These are phyloP conservation scores for Trichonephila clavipes DNA, from an alignment of 1,140 invertebrate genomes.

Conservation along the genomic window DNA sequence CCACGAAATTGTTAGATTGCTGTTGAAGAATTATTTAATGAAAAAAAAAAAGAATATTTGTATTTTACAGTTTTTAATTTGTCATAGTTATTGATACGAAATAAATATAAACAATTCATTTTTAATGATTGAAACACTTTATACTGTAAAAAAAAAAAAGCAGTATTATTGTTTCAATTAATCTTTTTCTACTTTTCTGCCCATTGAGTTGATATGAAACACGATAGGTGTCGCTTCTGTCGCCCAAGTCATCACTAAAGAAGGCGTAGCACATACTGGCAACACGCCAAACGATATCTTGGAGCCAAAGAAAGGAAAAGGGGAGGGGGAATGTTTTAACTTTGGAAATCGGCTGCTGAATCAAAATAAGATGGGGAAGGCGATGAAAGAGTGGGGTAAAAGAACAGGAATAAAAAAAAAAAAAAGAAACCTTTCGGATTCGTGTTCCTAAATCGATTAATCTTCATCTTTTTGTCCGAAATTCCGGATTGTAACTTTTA, in stretches of 20 bases:
- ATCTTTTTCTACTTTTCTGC: background rate
- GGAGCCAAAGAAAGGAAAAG: background rate
- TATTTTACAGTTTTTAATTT: too few species aligned
- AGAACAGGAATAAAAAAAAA: background rate
- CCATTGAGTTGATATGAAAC: background rate
- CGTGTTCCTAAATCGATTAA: constrained; percentile 58
- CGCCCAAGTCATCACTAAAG: constrained; percentile 46
- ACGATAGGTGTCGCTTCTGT: constrained; percentile 42
- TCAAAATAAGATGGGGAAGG: constrained; percentile 54
- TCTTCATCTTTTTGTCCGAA: constrained; percentile 61
- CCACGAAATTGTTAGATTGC: too few species aligned
- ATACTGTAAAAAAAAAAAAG: background rate
- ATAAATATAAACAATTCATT: too few species aligned
- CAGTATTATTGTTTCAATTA: background rate
- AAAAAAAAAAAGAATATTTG: too few species aligned
- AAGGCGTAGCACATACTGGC: constrained; percentile 2
- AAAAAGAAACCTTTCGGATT: background rate
- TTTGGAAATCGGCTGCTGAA: constrained; percentile 54
- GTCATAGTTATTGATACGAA: too few species aligned
- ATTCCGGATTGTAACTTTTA: constrained; percentile 36
- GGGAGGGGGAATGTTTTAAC: background rate
- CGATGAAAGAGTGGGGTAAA: background rate
- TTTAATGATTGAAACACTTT: too few species aligned
- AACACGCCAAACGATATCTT: constrained; percentile 11
- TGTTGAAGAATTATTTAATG: too few species aligned